Percentiles rank a stretch among this genome's conserved stretches.
Conservation (phyloP, 2,888 invertebrate genomes). For the Apoda limacodes region DNA sequence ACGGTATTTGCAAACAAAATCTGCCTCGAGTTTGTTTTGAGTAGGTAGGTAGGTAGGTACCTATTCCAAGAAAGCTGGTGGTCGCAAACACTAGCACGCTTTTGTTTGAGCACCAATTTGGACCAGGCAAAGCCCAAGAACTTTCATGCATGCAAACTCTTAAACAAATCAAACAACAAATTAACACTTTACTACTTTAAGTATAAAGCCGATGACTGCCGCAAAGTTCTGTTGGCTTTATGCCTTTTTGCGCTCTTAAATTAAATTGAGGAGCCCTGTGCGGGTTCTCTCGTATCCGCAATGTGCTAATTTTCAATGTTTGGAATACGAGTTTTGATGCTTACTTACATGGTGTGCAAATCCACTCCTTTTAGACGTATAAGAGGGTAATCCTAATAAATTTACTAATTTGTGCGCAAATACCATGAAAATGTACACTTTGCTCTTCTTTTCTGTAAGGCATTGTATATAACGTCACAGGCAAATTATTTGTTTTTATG, state of each 20-base stretch:
- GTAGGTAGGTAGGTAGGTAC: constrained; percentile 10
- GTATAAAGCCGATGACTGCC: constrained; percentile 12
- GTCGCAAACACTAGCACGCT: constrained; percentile 50
- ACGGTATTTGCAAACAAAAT: constrained; percentile 26
- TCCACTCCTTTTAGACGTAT: constrained; percentile 32
- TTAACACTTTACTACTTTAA: constrained; percentile 21
- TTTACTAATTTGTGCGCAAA: too few species aligned
- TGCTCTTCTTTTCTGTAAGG: too few species aligned
- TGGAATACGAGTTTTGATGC: constrained; percentile 36
- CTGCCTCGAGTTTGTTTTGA: too few species aligned
- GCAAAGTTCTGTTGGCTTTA: constrained; percentile 13
- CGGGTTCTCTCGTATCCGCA: constrained; percentile 39
- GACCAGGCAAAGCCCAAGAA: constrained; percentile 37
- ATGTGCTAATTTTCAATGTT: constrained; percentile 56
- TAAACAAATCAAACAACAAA: too few species aligned
- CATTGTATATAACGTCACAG: too few species aligned
- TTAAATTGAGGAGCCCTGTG: constrained; percentile 51
- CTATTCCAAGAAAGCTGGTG: constrained; percentile 52
- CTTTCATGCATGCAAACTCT: too few species aligned
- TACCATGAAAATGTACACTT: too few species aligned
- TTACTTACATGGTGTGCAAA: constrained; percentile 49
- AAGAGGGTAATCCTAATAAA: too few species aligned
- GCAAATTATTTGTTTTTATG: too few species aligned
- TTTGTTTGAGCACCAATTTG: constrained; percentile 58
- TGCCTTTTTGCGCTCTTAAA: constrained; percentile 32